Evolutionary conservation across 2,888 invertebrate species (phyloP).

Genomic region (Heliconius charithonia): DNA sequence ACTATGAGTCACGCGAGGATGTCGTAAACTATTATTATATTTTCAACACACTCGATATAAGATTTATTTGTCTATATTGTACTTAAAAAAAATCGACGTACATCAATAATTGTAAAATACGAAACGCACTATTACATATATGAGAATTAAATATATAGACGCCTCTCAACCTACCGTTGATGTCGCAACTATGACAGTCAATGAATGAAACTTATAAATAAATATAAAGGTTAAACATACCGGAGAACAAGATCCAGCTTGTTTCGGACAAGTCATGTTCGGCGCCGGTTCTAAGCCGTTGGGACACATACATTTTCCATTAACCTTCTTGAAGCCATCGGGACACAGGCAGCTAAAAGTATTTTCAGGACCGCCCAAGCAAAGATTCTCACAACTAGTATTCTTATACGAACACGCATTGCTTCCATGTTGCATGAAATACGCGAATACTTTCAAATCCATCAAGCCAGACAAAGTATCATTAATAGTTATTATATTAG

Average conservation of each 20-base stretch:
- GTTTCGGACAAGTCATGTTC: conserved; percentile 88
- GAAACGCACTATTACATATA: no score
- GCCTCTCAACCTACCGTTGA: no score
- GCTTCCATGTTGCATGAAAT: conserved; percentile 88
- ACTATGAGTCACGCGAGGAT: no score
- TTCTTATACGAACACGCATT: conserved; percentile 87
- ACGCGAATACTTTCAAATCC: conserved; percentile 92
- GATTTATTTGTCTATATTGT: no score
- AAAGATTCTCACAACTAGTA: conserved; percentile 88
- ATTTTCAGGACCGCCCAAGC: conserved; percentile 89
- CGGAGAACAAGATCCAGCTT: conserved; percentile 82
- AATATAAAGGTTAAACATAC: conserved; percentile 59
- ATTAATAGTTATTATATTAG: conserved; percentile 84
- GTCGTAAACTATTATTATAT: no score
- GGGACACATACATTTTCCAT: conserved; percentile 89
- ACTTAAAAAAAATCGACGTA: no score
- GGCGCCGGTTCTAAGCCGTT: conserved; percentile 85
- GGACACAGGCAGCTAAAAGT: conserved; percentile 90
- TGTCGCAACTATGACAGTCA: no score
- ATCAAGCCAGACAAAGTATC: conserved; percentile 88
- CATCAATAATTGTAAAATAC: no score
- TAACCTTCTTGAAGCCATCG: conserved; percentile 85
- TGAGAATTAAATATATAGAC: no score
- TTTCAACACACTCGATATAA: no score
- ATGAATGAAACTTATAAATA: neutral